Evolutionary conservation across 2,888 invertebrate genomes (phyloP), one percentile per base, ranked within the genome.

Genomic region (Cylloceria caligata): DNA sequence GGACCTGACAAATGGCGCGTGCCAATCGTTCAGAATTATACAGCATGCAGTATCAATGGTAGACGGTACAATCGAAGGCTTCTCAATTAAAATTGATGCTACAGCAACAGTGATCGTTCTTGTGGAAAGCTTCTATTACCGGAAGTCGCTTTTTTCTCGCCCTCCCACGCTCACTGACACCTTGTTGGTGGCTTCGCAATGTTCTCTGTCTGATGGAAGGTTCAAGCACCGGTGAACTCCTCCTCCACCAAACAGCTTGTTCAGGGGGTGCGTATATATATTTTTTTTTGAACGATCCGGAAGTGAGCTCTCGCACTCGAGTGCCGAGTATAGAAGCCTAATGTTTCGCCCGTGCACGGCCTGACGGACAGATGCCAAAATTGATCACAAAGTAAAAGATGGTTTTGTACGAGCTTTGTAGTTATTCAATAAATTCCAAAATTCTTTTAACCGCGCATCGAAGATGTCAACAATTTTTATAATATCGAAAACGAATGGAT

Each of bases 1-100:
- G 27, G 30, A 30, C 16, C 57, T 45, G 68, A 69, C 68, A 36
- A 82, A 76, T 81, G 80, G 64, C 84, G 76, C 82, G 80, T 84
- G 84, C 79, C 80, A 57, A 75, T 76, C 65, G 62, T 62, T 71
- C 39, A 24, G 19, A 21, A 16, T 19, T 57, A 27, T 36, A 27
- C 24, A 49, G 24, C 64, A 52, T 34, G 16, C 27, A 39, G 45
- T 60, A 36, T 27, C 55, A 27, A 55, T 55, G 27, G 27, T 13
- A 3, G 13, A 27, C 13, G 27, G 55, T 27, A n/a, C 19, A 19
- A 34, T 34, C 34, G 7, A 36, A 21, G 72, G 60, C 60, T 60
- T 72, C 69, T 27, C 72, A 13, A 72, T 57, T 60, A 64, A 24
- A 64, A 30, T 60, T 19, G 60, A 60, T 60, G 16, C 60, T 9